These are phyloP conservation scores for Aphidoletes aphidimyza DNA, from an alignment of 2,888 invertebrate genomes.

Conservation along the genomic window DNA sequence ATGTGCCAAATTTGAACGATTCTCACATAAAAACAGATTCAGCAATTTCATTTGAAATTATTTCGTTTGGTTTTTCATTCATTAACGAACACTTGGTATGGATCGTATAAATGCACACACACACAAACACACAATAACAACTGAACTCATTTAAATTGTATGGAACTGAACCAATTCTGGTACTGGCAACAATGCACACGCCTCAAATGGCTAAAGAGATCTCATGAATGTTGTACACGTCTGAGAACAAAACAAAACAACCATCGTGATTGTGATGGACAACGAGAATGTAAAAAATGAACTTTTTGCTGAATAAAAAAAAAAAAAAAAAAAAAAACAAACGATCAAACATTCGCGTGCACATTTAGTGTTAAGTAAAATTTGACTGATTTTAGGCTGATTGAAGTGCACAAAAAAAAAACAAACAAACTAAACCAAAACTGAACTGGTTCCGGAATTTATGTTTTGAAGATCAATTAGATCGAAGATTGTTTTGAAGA, in stretches of 20 bases:
- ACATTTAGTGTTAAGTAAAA: neutral
- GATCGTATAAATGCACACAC: neutral
- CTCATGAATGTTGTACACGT: too few species aligned
- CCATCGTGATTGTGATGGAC: too few species aligned
- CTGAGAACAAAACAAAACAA: too few species aligned
- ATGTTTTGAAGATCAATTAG: neutral
- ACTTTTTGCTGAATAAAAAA: too few species aligned
- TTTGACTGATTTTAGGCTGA: too few species aligned
- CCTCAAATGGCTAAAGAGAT: neutral
- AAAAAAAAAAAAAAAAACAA: too few species aligned
- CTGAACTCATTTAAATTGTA: neutral
- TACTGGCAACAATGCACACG: neutral
- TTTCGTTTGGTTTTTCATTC: neutral
- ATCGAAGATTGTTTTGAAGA: neutral
- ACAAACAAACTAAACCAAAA: neutral
- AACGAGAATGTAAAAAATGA: too few species aligned
- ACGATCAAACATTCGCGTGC: conserved; percentile 1
- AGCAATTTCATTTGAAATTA: neutral
- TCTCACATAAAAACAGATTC: neutral
- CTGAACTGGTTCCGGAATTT: neutral
- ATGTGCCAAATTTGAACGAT: neutral
- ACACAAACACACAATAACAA: neutral
- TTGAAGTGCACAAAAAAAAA: too few species aligned
- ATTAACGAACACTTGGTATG: neutral
- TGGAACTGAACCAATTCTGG: neutral